These are phyloP conservation scores for Paratrypauchen microcephalus DNA, from an alignment of 2,797 vertebrate species.

Conservation along the genomic window DNA sequence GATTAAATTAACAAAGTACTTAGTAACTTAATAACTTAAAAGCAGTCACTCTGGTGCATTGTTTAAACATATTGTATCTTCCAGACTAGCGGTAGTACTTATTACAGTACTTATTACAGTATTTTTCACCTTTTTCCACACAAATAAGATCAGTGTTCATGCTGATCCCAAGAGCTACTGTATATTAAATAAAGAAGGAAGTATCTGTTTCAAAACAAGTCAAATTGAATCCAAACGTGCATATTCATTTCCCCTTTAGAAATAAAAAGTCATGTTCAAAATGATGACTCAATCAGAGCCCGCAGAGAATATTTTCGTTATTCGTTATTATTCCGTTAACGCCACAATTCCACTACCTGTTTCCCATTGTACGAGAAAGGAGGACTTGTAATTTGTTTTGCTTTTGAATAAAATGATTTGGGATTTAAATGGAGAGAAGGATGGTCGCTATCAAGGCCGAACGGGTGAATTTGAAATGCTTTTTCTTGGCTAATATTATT, in stretches of 20 bases:
- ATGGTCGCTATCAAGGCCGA: slow-evolving; percentile 16
- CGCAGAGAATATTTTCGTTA: background rate
- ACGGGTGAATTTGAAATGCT: background rate
- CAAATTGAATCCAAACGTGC: background rate
- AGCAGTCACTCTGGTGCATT: too few species aligned
- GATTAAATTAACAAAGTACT: too few species aligned
- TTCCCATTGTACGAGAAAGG: background rate
- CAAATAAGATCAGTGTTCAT: background rate
- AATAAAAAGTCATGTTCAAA: background rate
- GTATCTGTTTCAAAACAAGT: background rate
- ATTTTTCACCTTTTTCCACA: background rate
- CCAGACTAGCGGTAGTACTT: too few species aligned
- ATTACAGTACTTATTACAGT: too few species aligned
- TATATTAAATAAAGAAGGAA: background rate
- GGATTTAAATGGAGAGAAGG: slow-evolving; percentile 14
- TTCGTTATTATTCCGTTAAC: background rate
- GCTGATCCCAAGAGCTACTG: background rate
- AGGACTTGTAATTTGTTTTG: slow-evolving; percentile 45
- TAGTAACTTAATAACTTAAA: too few species aligned
- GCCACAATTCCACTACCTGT: background rate
- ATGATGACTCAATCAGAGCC: background rate
- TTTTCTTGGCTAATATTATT: background rate
- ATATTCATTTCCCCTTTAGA: background rate
- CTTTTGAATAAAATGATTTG: slow-evolving; percentile 1
- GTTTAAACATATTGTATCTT: too few species aligned